Evolutionary conservation across 2,888 invertebrate species (phyloP), one percentile per base, ranked within the genome.

Genomic region (Muscina levida): DNA sequence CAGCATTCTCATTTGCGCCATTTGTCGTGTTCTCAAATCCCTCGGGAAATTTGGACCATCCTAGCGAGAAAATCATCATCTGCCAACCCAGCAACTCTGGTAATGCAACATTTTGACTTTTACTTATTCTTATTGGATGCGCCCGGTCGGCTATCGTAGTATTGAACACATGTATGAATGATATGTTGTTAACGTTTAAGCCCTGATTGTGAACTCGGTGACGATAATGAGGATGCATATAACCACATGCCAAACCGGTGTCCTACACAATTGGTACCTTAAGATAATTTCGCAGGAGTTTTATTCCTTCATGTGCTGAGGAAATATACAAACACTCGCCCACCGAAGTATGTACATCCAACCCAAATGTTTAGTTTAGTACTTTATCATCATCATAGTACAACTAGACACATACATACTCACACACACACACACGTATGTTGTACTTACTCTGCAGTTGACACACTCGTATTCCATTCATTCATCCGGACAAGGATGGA

Each of bases 1-100:
- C 71, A 42, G 66, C 57, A 72, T 46, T 19, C 65, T 74, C 76
- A 78, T 74, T 70, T 82, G 82, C 73, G 78, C 59, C 82, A 75
- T 77, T 83, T 80, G 51, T 66, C 77, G 82, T 82, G 77, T 77
- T 77, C 65, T 71, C 51, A 86, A 84, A 83, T 84, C 90, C 85
- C 89, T 78, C 79, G 86, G 87, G 90, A 88, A 87, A 87, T 87
- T 85, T 87, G 85, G 84, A 84, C 86, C 87, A 88, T 88, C 88
- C 86, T 85, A 84, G 84, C 85, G 85, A 87, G 88, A 88, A 89
- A 87, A 89, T 37, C 39, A 72, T 46, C 56, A 59, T 44, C 59
- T 72, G 68, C 37, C 70, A 67, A 56, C 51, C 31, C 62, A 76
- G 46, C 53, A 42, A 75, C 72, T 72, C 75, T 65, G 15, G 26